Base-by-base conservation (phyloP, 1,140 invertebrate genomes). In the Drosophila oshimai region DNA sequence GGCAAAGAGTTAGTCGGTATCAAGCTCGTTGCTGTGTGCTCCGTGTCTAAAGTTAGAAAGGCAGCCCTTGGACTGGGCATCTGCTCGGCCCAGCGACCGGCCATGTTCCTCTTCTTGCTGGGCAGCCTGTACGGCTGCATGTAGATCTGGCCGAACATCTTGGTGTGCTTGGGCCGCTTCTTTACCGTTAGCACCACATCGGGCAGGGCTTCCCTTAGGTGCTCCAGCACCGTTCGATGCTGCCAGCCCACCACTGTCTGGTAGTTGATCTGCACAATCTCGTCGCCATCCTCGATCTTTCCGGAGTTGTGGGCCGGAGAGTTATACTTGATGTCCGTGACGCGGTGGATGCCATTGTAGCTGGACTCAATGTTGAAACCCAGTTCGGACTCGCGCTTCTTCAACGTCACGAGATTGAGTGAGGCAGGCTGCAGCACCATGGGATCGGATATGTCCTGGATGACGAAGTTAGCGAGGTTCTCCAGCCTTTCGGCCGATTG, bases 181-280 rank as follows among this genome's bases (percentile, higher is more conserved):
- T 97, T 98, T 7, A 97, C 89, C 0, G 96, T 96, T 22, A 98
- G 91, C 20, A 96, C 93, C 57, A 97, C 94, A 90, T 97, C 96
- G 12, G 95, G 94, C 3, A 95, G 94, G 61, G 95, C 95, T 76
- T 97, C 96, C 71, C 94, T 94, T 77, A 97, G 93, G 15, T 96
- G 92, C 57, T 94, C 92, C 37, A 96, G 93, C n/a, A 97, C 94
- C 74, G 96, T 96, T 81, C 96, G 96, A 29, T 94, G 92, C 73
- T 96, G 95, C 96, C 96, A 97, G 1, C 96, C 96, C 68, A 97
- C 96, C 12, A 97, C 96, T n/a, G 96, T 97, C 90, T 97, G 96
- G 91, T 97, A 96, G 91, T 97, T 97, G 7, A 97, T 95, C 93
- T 96, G 97, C 15, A 98, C 95, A 60, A 99, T 96, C 92, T 98